Evolutionary conservation across 2,888 invertebrate species (phyloP).

Genomic region (Sinelater perroti): DNA sequence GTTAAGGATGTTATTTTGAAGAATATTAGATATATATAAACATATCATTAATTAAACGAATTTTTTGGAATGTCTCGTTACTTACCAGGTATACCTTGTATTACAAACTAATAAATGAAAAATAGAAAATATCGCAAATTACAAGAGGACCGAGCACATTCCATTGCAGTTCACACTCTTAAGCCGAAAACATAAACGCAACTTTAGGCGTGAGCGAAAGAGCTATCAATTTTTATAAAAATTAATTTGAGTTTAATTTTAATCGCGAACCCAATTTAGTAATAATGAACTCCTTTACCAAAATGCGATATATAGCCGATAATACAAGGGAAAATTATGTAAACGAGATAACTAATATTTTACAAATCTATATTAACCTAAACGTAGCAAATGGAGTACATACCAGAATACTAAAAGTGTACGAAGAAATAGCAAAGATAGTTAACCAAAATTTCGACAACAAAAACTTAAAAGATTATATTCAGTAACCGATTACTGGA

Average conservation of each 20-base stretch:
- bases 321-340: background rate
- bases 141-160: too few relatives aligned
- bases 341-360: conserved; percentile 1
- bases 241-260: background rate
- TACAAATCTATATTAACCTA: background rate
- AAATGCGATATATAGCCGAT: background rate
- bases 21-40: too few relatives aligned
- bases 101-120: too few relatives aligned
- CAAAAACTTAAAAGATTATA: too few relatives aligned
- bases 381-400: background rate
- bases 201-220: background rate
- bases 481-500: background rate
- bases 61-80: too few relatives aligned
- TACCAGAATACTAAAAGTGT: background rate
- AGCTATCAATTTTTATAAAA: background rate
- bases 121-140: too few relatives aligned
- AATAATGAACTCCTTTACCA: background rate
- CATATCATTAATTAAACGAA: too few relatives aligned
- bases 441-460: background rate
- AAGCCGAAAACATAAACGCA: background rate
- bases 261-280: background rate
- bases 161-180: background rate
- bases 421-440: background rate
- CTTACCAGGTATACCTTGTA: too few relatives aligned
- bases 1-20: too few relatives aligned